phyloP scores from a whole-genome alignment of 1,140 invertebrate species.

The Augochlora pura region DNA sequence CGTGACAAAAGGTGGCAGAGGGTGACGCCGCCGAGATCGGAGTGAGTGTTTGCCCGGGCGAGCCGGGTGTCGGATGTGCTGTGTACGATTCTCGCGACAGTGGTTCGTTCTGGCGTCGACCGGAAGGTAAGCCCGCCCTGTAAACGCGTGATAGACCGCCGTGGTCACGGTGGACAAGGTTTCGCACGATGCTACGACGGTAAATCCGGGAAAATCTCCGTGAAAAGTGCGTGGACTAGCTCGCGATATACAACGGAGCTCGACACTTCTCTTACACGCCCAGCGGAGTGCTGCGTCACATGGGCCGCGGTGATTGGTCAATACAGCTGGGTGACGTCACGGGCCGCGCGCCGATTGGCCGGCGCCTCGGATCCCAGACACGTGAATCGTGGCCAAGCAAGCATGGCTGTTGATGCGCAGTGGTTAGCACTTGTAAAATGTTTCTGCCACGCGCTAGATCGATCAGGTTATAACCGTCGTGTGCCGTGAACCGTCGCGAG shows the following conservation, averaged over 20 bases:
- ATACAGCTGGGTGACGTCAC: slow-evolving; percentile 79
- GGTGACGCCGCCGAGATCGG: slow-evolving; percentile 70
- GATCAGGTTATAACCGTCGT: slow-evolving; percentile 76
- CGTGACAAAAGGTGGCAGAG: slow-evolving; percentile 78
- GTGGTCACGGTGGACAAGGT: not conserved
- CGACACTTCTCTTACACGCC: slow-evolving; percentile 69
- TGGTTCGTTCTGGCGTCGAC: slow-evolving; percentile 50
- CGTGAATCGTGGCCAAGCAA: slow-evolving; percentile 79
- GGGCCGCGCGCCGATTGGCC: slow-evolving; percentile 68
- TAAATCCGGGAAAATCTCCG: slow-evolving; percentile 35
- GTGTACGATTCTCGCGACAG: slow-evolving; percentile 44
- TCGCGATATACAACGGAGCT: slow-evolving; percentile 51
- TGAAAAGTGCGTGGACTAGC: slow-evolving; percentile 43
- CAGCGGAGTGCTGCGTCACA: slow-evolving; percentile 78
- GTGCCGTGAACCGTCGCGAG: slow-evolving; percentile 54
- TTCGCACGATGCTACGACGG: slow-evolving; percentile 3
- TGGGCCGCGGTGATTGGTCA: slow-evolving; percentile 79
- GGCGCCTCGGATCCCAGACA: slow-evolving; percentile 74
- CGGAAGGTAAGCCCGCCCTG: slow-evolving; percentile 44
- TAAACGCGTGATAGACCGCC: slow-evolving; percentile 23
- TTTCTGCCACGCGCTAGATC: slow-evolving; percentile 79
- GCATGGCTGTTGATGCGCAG: slow-evolving; percentile 80
- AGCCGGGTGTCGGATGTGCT: slow-evolving; percentile 73
- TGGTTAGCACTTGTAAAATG: slow-evolving; percentile 79
- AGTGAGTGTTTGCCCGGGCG: slow-evolving; percentile 75